Evolutionary conservation across 23 tunicate genomes (phyloP), one percentile per base, ranked within the genome.

Genomic region (Styela clava): DNA sequence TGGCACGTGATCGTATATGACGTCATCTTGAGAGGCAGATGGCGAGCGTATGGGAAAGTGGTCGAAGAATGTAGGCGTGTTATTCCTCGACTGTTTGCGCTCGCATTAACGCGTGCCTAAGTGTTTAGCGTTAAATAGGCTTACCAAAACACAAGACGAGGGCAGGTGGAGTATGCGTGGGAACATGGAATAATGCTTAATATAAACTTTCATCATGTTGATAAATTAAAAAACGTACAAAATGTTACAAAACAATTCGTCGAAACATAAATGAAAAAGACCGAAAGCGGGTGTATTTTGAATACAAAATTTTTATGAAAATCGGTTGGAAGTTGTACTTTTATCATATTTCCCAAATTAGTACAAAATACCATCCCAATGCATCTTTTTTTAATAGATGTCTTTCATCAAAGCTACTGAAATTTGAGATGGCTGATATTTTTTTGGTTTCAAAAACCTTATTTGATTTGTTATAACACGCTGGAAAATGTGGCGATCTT

Each of bases 31-130:
- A 27, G 22, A 67, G 71, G 71, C 71, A 67, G 71, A 67, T 67
- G 71, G 71, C 24, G 22, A 29, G 71, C 71, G 71, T 29, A 16
- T 67, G 71, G 71, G 71, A 67, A 67, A 67, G 22, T 67, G 31
- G 71, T 29, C n/a, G 16, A 25, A 67, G 24, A 27, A 29, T 67
- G 71, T 25, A 24, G 31, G 30, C 24, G 71, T 67, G 71, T 67
- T 67, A 16, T 67, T 22, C 56, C 56, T 44, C 56, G 12, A 44
- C 56, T 44, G n/a, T n/a, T n/a, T n/a, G n/a, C n/a, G n/a, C n/a
- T 44, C 56, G 56, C 56, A 44, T 44, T 44, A 44, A 5, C 56
- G 56, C 56, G 56, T 12, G 56, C 56, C 56, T 44, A 44, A 44
- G 56, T 44, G 56, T 44, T 44, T 44, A 44, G 56, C 56, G 56